Conservation (phyloP, 2,888 invertebrate genomes). For the Creontiades dilutus region DNA sequence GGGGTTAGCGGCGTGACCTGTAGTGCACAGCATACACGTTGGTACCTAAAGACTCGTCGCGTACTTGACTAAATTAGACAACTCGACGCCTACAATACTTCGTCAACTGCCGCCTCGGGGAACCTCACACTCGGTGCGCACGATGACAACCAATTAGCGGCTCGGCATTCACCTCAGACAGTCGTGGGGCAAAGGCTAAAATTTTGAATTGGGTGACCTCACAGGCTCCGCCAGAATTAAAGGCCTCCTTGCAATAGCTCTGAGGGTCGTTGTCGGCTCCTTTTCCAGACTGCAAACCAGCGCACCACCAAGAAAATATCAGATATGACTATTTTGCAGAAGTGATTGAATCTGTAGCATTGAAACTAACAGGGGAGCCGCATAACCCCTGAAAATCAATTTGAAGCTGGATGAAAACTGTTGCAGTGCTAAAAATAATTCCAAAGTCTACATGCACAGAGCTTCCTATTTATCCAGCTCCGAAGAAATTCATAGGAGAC, state of each 20-base stretch:
- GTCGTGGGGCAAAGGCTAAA: constrained; percentile 32
- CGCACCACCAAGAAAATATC: background rate
- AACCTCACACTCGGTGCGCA: background rate
- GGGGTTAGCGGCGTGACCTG: too few species aligned
- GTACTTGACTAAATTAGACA: background rate
- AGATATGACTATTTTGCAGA: background rate
- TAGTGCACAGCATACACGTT: too few species aligned
- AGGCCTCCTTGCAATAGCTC: background rate
- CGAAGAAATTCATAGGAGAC: too few species aligned
- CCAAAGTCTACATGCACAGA: too few species aligned
- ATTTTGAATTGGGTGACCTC: constrained; percentile 51
- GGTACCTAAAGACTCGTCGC: background rate
- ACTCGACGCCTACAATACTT: background rate
- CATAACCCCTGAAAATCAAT: too few species aligned
- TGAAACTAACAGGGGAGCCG: too few species aligned
- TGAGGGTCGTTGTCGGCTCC: background rate
- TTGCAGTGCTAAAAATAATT: too few species aligned
- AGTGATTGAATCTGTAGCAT: too few species aligned
- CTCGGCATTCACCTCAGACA: constrained; percentile 38
- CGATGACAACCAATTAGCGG: constrained; percentile 48
- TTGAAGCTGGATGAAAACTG: too few species aligned
- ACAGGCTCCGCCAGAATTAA: background rate
- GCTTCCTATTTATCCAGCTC: too few species aligned
- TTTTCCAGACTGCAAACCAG: background rate
- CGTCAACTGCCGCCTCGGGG: background rate